Percentiles rank a stretch among this genome's conserved stretches.
Conservation (phyloP, 2,113 vertebrate species). For the Nothobranchius furzeri region DNA sequence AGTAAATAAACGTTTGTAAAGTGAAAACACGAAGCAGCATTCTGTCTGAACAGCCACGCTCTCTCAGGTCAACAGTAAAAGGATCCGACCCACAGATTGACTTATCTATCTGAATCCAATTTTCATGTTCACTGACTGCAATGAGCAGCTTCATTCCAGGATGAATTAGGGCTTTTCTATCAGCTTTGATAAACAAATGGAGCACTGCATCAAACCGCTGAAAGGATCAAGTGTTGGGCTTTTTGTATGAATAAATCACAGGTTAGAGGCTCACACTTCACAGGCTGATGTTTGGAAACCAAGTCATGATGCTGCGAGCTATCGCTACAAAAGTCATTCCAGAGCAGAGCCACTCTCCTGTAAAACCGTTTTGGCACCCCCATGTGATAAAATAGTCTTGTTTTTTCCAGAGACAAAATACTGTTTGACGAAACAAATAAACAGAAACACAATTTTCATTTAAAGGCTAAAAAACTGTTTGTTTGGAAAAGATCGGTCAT, state of each 20-base stretch:
- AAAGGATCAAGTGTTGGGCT: constrained; percentile 56
- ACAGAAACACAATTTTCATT: too few species aligned
- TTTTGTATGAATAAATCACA: constrained; percentile 70
- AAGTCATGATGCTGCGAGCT: constrained; percentile 21
- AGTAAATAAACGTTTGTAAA: constrained; percentile 55
- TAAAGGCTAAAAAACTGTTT: too few species aligned
- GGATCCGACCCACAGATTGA: constrained; percentile 76
- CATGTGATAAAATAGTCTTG: too few species aligned
- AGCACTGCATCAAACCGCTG: constrained; percentile 56
- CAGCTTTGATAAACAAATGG: constrained; percentile 80
- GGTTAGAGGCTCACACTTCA: constrained; percentile 46
- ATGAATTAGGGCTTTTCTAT: constrained; percentile 79
- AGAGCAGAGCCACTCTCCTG: constrained; percentile 20
- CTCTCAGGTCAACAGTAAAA: constrained; percentile 75
- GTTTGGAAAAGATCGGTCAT: too few species aligned
- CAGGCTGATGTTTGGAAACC: constrained; percentile 42
- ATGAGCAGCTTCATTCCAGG: constrained; percentile 74
- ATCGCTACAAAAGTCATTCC: constrained; percentile 29
- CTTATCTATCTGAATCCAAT: constrained; percentile 83
- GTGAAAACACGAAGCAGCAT: constrained; percentile 44
- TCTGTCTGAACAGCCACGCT: constrained; percentile 30
- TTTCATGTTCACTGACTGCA: constrained; percentile 82
- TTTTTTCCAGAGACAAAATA: too few species aligned
- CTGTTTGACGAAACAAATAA: too few species aligned
- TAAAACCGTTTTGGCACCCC: constrained; percentile 7